These are phyloP conservation scores for Theodoxus fluviatilis DNA, from an alignment of 2,888 invertebrate genomes.

Conservation along the genomic window DNA sequence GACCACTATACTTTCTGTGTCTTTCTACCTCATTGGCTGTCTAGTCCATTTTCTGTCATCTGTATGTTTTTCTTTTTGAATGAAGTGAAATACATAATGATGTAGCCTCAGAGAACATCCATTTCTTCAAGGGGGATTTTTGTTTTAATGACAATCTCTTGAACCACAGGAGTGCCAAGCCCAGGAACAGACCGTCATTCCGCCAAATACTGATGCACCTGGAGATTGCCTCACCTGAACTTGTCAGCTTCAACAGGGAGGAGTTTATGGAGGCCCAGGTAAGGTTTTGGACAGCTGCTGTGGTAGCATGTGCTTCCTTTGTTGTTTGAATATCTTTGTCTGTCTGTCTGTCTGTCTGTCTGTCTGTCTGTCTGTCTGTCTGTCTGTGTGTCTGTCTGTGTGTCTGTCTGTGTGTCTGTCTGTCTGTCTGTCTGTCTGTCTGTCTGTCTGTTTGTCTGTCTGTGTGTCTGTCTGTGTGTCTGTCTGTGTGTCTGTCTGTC, in stretches of 20 bases:
- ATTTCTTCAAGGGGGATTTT: slow-evolving; percentile 23
- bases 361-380: background rate
- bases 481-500: no score
- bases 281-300: slow-evolving; percentile 30
- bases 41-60: background rate
- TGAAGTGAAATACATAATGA: background rate
- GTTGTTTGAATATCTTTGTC: background rate
- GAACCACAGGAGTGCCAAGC: slow-evolving; percentile 79
- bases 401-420: background rate
- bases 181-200: slow-evolving; percentile 88
- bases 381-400: background rate
- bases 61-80: background rate
- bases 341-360: background rate
- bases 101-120: background rate
- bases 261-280: slow-evolving; percentile 84
- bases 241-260: slow-evolving; percentile 73
- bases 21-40: background rate
- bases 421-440: no score
- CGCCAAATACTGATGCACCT: slow-evolving; percentile 90
- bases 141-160: no score
- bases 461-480: no score
- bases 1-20: no score
- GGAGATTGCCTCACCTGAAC: slow-evolving; percentile 87
- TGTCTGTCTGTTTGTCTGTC: no score
- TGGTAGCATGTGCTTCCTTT: background rate